phyloP scores from a whole-genome alignment of 2,888 invertebrate species.

The Teleiodes luculella region DNA sequence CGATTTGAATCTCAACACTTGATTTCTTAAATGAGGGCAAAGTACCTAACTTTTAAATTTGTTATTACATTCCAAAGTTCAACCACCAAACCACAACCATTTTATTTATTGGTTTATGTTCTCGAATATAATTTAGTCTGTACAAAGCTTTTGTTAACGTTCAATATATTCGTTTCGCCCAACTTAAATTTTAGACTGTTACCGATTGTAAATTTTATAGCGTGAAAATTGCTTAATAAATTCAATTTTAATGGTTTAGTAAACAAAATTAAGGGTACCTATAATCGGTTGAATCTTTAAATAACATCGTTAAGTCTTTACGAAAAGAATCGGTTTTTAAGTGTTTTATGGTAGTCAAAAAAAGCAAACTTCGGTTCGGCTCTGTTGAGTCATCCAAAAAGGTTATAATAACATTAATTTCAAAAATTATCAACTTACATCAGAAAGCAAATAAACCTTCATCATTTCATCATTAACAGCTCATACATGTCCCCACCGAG shows the following conservation, averaged over 20 bases:
- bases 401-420: neutral
- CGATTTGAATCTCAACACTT: too few species aligned
- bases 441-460: neutral
- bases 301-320: constrained; percentile 1
- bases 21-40: too few species aligned
- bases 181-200: constrained; percentile 22
- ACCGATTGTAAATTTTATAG: neutral
- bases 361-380: too few species aligned
- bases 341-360: neutral
- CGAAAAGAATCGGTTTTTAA: neutral
- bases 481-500: too few species aligned
- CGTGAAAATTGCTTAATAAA: constrained; percentile 11
- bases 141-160: neutral
- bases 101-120: neutral
- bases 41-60: too few species aligned
- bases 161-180: constrained; percentile 8
- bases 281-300: neutral
- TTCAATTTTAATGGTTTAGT: constrained; percentile 2
- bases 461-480: too few species aligned
- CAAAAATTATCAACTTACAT: neutral
- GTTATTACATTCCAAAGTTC: too few species aligned
- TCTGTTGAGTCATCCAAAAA: neutral
- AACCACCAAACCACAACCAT: too few species aligned
- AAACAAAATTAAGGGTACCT: neutral
- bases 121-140: neutral